Evolutionary conservation across 2,113 vertebrate species (phyloP).

Genomic region (Condylura cristata): DNA sequence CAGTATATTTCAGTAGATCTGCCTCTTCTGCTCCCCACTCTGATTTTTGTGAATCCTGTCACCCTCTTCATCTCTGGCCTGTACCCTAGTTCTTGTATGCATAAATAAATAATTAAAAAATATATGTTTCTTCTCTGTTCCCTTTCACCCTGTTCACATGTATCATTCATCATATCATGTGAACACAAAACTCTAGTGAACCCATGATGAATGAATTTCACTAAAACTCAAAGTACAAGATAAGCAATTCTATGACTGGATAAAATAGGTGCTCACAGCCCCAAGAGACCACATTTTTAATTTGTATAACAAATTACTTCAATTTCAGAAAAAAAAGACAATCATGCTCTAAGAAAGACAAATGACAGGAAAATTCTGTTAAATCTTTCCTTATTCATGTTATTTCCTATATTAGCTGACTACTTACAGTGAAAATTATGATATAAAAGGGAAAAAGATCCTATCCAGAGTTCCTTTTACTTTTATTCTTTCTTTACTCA

Average conservation of each 20-base stretch:
- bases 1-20: too few species aligned
- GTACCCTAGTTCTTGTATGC: too few species aligned
- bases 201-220: neutral
- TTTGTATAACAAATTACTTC: neutral
- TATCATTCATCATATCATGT: neutral
- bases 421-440: neutral
- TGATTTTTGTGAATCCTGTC: too few species aligned
- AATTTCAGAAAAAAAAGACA: neutral
- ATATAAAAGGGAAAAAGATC: neutral
- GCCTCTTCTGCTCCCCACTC: too few species aligned
- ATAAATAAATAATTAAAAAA: too few species aligned
- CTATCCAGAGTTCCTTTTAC: neutral
- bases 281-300: neutral
- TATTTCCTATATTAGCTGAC: neutral
- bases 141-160: neutral
- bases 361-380: neutral
- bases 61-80: too few species aligned
- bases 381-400: neutral
- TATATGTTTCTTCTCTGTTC: neutral
- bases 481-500: neutral
- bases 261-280: neutral
- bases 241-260: neutral
- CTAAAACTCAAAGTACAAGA: neutral
- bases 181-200: neutral
- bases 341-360: neutral